Evolutionary conservation across 2,888 invertebrate species (phyloP), one percentile per base, ranked within the genome.

Genomic region (Dimorphilus gyrociliatus): DNA sequence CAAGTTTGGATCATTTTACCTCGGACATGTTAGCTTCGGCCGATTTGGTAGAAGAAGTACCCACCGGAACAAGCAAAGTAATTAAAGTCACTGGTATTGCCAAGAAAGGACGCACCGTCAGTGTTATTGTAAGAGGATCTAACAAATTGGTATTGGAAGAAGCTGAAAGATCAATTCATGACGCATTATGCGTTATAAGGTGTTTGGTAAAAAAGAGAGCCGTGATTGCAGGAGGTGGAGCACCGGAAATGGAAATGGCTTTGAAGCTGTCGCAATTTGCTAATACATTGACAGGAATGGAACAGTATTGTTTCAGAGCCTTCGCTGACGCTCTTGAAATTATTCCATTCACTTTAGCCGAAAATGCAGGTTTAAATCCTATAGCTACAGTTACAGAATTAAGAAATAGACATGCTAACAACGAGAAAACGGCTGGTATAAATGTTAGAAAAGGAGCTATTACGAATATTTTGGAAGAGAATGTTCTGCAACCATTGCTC

Each of bases 351-450:
- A 88, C 86, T 3, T 64, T 88, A 47, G 81, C 86, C 2, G 86
- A 86, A 63, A 86, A 86, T 69, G 80, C 81, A 19, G 88, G 88
- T 5, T 68, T 90, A 33, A 86, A 82, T 65, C 79, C 90, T 2
- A 86, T 92, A 53, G 75, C 79, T 46, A 92, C 92, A 0, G 94
- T 97, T 8, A 97, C 94, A 0, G 92, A 94, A 64, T 68, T 97
- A 45, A 74, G 94, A 37, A 88, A 82, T 56, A 74, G 81, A 50
- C 94, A 97, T 65, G 85, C 86, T 4, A 72, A 75, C 44, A 81
- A 80, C 19, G 80, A 81, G 51, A 72, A 71, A 38, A 78, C 76
- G 42, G 78, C 85, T 27, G 94, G 94, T 31, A 90, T 97, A 44
- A 94, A 94, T 68, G 92, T 94, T 35, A 74, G 92, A 40, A 69